Evolutionary conservation across 2,888 invertebrate species (phyloP).

Genomic region (Dasypogon diadema): DNA sequence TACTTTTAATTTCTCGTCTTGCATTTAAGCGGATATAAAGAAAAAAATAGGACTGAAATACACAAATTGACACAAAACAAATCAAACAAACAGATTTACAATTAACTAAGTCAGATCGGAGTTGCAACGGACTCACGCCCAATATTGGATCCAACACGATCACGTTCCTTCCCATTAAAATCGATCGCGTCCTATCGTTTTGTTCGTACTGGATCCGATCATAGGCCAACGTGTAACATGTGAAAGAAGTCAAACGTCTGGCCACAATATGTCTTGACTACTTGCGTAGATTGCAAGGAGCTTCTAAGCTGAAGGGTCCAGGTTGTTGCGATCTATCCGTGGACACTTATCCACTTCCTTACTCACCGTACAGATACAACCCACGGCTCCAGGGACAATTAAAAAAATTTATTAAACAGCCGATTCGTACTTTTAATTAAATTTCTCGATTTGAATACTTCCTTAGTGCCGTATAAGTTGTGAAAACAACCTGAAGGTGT

Average conservation of each 20-base stretch:
- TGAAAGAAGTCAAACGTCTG: constrained; percentile 42
- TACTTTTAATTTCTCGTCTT: background rate
- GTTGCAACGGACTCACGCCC: constrained; percentile 27
- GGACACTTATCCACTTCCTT: constrained; percentile 4
- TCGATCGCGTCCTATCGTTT: constrained; percentile 33
- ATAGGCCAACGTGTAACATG: constrained; percentile 43
- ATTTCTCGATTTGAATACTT: constrained; percentile 52
- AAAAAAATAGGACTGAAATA: background rate
- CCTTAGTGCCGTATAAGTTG: constrained; percentile 44
- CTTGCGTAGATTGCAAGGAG: constrained; percentile 19
- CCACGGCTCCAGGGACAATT: constrained; percentile 42
- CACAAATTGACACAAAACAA: constrained; percentile 47
- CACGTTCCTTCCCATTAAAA: constrained; percentile 43
- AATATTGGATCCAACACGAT: constrained; percentile 43
- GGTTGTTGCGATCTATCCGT: background rate
- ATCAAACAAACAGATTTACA: constrained; percentile 32
- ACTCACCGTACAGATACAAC: background rate
- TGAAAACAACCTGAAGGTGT: constrained; percentile 46
- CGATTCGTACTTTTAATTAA: constrained; percentile 51
- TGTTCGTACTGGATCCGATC: constrained; percentile 12
- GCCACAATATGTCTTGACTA: constrained; percentile 36
- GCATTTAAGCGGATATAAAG: background rate
- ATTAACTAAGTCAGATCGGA: constrained; percentile 45
- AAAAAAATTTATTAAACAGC: constrained; percentile 47
- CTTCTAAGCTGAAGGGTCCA: background rate